Evolutionary conservation across 1,140 invertebrate species (phyloP).

Genomic region (Drosophila saltans): DNA sequence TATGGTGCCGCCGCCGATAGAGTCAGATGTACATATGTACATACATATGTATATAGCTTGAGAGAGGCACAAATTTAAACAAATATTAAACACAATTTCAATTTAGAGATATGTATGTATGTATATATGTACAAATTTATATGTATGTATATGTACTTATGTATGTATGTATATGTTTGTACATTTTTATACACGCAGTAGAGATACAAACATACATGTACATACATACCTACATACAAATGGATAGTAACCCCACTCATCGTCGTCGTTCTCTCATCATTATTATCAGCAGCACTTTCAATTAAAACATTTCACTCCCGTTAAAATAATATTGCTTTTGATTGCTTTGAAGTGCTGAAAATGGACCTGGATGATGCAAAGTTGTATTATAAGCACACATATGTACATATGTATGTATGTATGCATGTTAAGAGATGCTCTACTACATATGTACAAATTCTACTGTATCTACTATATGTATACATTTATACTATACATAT

Average conservation of each 20-base stretch:
- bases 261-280: slow-evolving; percentile 32
- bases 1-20: slow-evolving; percentile 59
- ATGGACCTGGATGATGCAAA: slow-evolving; percentile 26
- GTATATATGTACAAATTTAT: slow-evolving; percentile 17
- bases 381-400: background rate
- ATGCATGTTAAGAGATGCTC: too few species aligned
- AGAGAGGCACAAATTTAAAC: slow-evolving; percentile 58
- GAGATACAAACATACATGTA: too few species aligned
- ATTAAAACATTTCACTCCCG: slow-evolving; percentile 74
- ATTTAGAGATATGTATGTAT: slow-evolving; percentile 50
- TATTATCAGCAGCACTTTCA: slow-evolving; percentile 71
- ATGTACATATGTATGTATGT: slow-evolving; percentile 26
- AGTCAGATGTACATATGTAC: slow-evolving; percentile 17
- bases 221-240: too few species aligned
- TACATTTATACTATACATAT: too few species aligned
- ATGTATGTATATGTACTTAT: slow-evolving; percentile 15
- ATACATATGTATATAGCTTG: slow-evolving; percentile 7
- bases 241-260: background rate
- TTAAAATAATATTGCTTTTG: slow-evolving; percentile 65
- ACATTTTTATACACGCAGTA: background rate
- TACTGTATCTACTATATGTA: too few species aligned
- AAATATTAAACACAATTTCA: slow-evolving; percentile 71
- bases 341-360: slow-evolving; percentile 52
- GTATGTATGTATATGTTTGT: slow-evolving; percentile 13
- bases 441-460: too few species aligned